A percentile compares a stretch with the other conserved stretches of the same genome.
Evolutionary conservation across 2,113 vertebrate genomes (phyloP).

Genomic region (Brachyhypopomus occidentalis): DNA sequence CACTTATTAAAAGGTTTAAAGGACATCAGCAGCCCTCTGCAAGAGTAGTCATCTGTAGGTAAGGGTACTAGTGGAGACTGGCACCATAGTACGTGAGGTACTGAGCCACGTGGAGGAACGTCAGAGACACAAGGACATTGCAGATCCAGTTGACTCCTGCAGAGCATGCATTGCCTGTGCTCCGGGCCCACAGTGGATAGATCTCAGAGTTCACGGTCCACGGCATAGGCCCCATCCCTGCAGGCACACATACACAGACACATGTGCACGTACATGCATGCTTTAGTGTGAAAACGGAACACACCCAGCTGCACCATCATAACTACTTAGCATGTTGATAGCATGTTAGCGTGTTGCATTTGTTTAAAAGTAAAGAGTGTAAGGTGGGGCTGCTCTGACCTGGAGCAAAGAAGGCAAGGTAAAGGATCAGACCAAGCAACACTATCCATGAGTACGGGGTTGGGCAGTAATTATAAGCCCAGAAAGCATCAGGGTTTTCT

Average conservation of each 20-base stretch:
- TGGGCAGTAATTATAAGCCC: conserved; percentile 98
- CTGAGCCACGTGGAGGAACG: conserved; percentile 90
- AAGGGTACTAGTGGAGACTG: background rate
- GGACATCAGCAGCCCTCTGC: background rate
- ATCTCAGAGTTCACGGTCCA: conserved; percentile 99
- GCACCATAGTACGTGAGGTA: conserved; percentile 94
- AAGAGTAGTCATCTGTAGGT: background rate
- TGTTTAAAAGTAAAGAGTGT: background rate
- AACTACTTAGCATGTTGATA: too few species aligned
- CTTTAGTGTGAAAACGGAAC: background rate
- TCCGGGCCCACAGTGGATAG: conserved; percentile 96
- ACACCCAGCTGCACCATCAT: too few species aligned
- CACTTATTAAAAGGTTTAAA: background rate
- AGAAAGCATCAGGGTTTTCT: conserved; percentile 72
- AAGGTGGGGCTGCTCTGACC: conserved; percentile 70
- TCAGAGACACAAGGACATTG: conserved; percentile 94
- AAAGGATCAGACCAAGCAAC: conserved; percentile 89
- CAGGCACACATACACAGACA: conserved; percentile 13
- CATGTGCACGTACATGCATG: background rate
- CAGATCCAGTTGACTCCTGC: conserved; percentile 95
- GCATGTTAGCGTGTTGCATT: too few species aligned
- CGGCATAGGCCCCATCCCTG: conserved; percentile 97
- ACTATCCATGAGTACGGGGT: conserved; percentile 91
- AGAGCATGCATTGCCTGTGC: conserved; percentile 94
- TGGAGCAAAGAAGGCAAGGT: conserved; percentile 93